Evolutionary conservation across 2,797 vertebrate genomes (phyloP).

Genomic region (Aeoliscus strigatus): DNA sequence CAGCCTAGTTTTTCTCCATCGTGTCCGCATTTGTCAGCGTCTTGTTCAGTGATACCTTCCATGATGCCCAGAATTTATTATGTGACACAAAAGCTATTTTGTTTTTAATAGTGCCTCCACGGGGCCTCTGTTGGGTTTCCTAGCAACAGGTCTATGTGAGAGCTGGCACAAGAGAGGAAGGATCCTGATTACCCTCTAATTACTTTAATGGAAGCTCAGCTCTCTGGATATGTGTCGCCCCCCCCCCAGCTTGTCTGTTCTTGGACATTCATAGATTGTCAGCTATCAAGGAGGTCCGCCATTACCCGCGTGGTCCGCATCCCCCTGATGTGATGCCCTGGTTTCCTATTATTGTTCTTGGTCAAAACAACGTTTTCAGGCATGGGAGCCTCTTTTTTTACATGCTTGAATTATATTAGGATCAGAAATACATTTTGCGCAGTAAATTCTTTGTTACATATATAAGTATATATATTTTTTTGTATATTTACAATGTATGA

Average conservation of each 20-base stretch:
- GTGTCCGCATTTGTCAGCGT: conserved; percentile 24
- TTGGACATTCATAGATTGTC: conserved; percentile 8
- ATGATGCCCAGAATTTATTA: conserved; percentile 35
- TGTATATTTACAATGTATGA: too few relatives aligned
- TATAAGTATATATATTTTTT: too few relatives aligned
- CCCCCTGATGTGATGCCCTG: too few relatives aligned
- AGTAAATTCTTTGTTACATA: too few relatives aligned
- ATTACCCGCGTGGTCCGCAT: too few relatives aligned
- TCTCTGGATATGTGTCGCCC: conserved; percentile 18
- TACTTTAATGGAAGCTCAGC: conserved; percentile 51
- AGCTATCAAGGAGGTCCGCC: too few relatives aligned
- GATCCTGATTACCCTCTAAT: conserved; percentile 55
- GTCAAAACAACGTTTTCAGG: too few relatives aligned
- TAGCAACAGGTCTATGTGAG: conserved; percentile 65
- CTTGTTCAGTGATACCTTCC: conserved; percentile 12
- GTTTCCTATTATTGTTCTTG: too few relatives aligned
- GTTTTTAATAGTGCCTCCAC: conserved; percentile 39
- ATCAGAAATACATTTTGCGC: too few relatives aligned
- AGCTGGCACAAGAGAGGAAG: conserved; percentile 20
- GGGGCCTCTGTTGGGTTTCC: conserved; percentile 53
- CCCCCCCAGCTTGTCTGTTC: conserved; percentile 11
- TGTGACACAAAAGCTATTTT: conserved; percentile 25
- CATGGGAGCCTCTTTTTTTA: too few relatives aligned
- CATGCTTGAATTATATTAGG: too few relatives aligned
- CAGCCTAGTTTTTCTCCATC: too few relatives aligned